phyloP scores from a whole-genome alignment of 2,888 invertebrate species.

The Nemoura dubitans region DNA sequence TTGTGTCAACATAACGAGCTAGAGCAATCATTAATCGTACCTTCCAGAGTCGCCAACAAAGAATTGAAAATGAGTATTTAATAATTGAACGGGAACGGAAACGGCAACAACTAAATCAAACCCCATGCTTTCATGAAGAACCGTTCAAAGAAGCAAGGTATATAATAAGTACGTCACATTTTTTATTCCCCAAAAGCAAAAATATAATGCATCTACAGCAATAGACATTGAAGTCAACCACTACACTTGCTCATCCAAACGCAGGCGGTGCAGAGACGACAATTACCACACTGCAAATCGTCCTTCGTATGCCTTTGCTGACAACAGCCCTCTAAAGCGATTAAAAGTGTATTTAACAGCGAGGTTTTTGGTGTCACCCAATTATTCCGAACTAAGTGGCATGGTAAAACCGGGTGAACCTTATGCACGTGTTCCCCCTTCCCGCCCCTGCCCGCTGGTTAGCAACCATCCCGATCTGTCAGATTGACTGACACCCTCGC shows the following conservation, averaged over 20 bases:
- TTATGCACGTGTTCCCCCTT: conserved; percentile 4
- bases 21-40: neutral
- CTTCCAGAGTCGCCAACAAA: neutral
- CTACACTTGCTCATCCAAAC: too few species aligned
- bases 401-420: neutral
- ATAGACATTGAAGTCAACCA: too few species aligned
- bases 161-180: too few species aligned
- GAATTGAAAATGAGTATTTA: neutral
- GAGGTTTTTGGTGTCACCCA: neutral
- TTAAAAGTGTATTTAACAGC: neutral
- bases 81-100: neutral
- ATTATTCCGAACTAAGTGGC: neutral
- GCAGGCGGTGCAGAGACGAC: too few species aligned
- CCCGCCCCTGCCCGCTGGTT: neutral
- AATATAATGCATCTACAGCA: too few species aligned
- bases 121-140: too few species aligned
- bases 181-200: too few species aligned
- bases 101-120: neutral
- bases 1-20: neutral
- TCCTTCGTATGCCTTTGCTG: too few species aligned
- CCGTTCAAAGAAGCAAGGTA: too few species aligned
- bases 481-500: conserved; percentile 18
- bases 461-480: conserved; percentile 1
- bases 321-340: neutral
- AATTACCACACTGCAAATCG: too few species aligned